Base-by-base conservation (phyloP, 2,113 vertebrate genomes). In the Nicator chloris region DNA sequence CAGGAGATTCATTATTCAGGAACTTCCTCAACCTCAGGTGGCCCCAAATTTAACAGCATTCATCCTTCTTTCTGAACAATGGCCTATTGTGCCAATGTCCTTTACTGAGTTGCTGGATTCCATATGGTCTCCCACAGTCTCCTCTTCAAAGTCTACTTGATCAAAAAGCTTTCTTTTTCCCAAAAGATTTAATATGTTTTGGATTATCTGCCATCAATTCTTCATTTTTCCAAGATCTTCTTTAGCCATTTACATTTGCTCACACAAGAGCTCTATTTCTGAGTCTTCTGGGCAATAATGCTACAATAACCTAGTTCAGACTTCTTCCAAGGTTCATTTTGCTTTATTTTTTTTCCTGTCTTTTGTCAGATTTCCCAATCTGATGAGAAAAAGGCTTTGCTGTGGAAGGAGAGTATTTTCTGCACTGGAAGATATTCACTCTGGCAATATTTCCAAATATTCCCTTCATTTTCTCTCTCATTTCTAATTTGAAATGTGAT, bases 1-100 rank as follows among this genome's bases (percentile, higher is more conserved):
- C 83, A 79, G 71, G 73, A 91, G 59, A 94, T 79, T 70, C 51
- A 77, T 93, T 95, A 91, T 88, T 93, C 75, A 91, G 93, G 91
- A 91, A 92, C 82, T 96, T 79, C 72, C 79, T 94, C 86, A 75
- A 28, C 88, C 35, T 93, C 83, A 78, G 82, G 60, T 87, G 66
- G 60, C 77, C 86, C 64, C 76, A 86, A 91, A 75, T 81, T 82
- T 82, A 86, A 76, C 54, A 60, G 54, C 50, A 57, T 27, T 95
- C 79, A 95, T 91, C 70, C 69, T 75, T 92, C 69, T 93, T 84
- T 90, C 54, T 73, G 73, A 68, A 57, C 69, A 79, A 57, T 1
- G 9, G 31, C 49, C 50, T 80, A n/a, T 90, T 78, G 51, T 75
- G 60, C 60, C 64, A 40, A 53, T 51, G 57, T 93, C 80, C 81